A percentile compares a stretch with the other conserved stretches of the same genome.
phyloP scores from a whole-genome alignment of 2,113 vertebrate species.

The Elephas maximus region DNA sequence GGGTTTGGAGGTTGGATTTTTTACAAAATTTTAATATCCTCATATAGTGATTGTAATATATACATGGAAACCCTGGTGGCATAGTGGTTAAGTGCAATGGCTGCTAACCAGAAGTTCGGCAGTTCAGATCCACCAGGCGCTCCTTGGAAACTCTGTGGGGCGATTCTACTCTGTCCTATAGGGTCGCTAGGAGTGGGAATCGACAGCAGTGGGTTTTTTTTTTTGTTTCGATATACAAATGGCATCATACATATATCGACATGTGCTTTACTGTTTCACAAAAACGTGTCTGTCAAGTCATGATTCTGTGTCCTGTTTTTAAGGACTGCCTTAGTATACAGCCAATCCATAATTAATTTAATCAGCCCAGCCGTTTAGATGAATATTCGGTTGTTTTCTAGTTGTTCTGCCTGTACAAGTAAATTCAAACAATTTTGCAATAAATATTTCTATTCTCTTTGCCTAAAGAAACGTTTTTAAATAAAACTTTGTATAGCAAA shows the following conservation, averaged over 20 bases:
- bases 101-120: too few species aligned
- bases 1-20: neutral
- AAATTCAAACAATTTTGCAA: neutral
- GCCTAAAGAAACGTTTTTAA: neutral
- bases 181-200: too few species aligned
- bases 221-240: neutral
- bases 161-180: too few species aligned
- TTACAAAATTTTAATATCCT: neutral
- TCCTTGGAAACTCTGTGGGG: too few species aligned
- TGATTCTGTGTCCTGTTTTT: neutral
- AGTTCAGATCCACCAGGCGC: too few species aligned
- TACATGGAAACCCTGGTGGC: too few species aligned
- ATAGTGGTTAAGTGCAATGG: too few species aligned
- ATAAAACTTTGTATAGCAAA: neutral
- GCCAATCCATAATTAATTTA: neutral
- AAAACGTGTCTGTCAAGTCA: neutral
- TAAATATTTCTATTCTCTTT: neutral
- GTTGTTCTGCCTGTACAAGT: neutral
- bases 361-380: too few species aligned
- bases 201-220: too few species aligned
- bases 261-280: neutral
- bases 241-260: fast-evolving
- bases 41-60: too few species aligned
- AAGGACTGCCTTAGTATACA: neutral
- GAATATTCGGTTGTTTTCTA: neutral